Evolutionary conservation across 2,797 vertebrate species (phyloP).

Genomic region (Malurus leucopterus): DNA sequence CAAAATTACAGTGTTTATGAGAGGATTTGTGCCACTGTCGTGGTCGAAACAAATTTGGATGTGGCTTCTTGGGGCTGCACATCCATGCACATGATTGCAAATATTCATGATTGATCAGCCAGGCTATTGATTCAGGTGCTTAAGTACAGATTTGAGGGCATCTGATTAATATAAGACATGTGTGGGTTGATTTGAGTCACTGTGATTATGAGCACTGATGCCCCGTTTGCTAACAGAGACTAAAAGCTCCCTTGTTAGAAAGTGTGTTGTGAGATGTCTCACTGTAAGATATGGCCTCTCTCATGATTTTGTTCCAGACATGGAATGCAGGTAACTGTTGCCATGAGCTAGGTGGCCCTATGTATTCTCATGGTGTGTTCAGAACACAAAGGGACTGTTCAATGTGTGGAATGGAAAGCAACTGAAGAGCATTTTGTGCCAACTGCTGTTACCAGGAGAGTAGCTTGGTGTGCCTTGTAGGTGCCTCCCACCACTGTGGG

Average conservation of each 20-base stretch:
- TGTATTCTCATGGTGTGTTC: neutral
- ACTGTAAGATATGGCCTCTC: neutral
- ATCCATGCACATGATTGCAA: neutral
- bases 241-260: neutral
- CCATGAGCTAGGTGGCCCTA: neutral
- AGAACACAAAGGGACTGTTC: neutral
- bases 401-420: neutral
- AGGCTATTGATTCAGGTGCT: neutral
- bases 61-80: neutral
- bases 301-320: neutral
- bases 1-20: neutral
- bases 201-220: accelerated
- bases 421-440: neutral
- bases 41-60: neutral
- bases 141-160: neutral
- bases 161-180: neutral
- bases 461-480: neutral
- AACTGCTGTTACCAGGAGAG: neutral
- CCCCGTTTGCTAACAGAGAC: neutral
- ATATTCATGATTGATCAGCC: neutral
- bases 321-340: neutral
- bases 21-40: neutral
- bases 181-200: neutral
- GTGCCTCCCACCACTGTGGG: neutral
- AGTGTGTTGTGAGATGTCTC: neutral